phyloP scores from a whole-genome alignment of 2,113 vertebrate genomes.

The Malurus cyaneus region DNA sequence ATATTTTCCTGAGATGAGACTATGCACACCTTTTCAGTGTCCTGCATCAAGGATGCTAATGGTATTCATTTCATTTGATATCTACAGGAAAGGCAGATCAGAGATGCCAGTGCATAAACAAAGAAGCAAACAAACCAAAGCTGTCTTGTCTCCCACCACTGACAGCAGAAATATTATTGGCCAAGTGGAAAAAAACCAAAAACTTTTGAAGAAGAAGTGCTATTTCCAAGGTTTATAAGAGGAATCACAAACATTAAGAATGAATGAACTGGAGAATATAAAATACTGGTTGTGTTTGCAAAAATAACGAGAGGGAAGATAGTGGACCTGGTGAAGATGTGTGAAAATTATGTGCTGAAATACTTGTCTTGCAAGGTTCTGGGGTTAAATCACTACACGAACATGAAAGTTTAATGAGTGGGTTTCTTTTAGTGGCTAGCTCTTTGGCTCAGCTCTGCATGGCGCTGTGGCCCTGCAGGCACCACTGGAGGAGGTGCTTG shows the following conservation, averaged over 20 bases:
- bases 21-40: not conserved
- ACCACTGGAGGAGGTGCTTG: not conserved
- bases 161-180: not conserved
- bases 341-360: not conserved
- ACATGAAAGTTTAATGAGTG: not conserved
- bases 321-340: not conserved
- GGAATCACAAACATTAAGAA: conserved; percentile 13
- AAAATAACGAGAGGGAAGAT: not conserved
- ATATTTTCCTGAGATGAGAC: not conserved
- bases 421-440: not conserved
- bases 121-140: conserved; percentile 5
- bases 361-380: not conserved
- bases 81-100: not conserved
- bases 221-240: conserved; percentile 11
- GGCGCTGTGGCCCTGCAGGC: not conserved
- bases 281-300: not conserved
- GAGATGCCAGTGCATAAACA: not conserved
- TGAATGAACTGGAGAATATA: not conserved
- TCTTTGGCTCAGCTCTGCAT: not conserved
- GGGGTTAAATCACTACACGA: not conserved
- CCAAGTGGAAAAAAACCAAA: conserved; percentile 23
- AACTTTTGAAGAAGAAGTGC: not conserved
- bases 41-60: not conserved
- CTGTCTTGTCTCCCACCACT: not conserved
- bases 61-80: not conserved